phyloP scores from a whole-genome alignment of 2,888 invertebrate species.

The Phaedon cochleariae region DNA sequence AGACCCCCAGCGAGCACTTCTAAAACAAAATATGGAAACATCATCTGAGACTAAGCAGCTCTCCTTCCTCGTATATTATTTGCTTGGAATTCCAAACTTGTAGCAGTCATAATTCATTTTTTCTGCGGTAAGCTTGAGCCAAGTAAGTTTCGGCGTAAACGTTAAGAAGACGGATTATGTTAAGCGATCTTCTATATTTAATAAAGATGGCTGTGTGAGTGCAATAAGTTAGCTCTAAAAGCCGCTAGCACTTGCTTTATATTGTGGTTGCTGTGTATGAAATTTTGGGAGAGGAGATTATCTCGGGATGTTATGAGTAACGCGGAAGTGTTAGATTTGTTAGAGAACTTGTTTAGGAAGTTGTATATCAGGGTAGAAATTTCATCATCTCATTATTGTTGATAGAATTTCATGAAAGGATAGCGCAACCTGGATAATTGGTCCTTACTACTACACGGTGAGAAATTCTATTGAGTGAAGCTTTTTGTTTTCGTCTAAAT shows the following conservation, averaged over 20 bases:
- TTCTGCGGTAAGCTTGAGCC: constrained; percentile 34
- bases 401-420: background rate
- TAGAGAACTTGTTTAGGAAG: background rate
- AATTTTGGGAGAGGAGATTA: constrained; percentile 38
- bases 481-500: too few species aligned
- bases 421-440: too few species aligned
- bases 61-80: constrained; percentile 22
- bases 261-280: constrained; percentile 35
- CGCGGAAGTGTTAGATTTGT: constrained; percentile 1
- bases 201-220: constrained; percentile 37
- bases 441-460: too few species aligned
- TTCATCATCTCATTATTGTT: background rate
- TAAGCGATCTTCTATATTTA: constrained; percentile 39
- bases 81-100: constrained; percentile 33
- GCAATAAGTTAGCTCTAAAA: constrained; percentile 34
- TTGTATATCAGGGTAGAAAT: background rate
- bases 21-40: constrained; percentile 25
- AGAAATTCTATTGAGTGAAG: too few species aligned
- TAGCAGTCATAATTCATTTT: constrained; percentile 38
- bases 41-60: constrained; percentile 31
- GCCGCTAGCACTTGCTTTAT: constrained; percentile 39
- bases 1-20: too few species aligned
- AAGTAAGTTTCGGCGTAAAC: constrained; percentile 39
- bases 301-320: constrained; percentile 34
- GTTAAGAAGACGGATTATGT: constrained; percentile 42